Conservation (phyloP, 2,113 vertebrate species). For the Atractosteus spatula region DNA sequence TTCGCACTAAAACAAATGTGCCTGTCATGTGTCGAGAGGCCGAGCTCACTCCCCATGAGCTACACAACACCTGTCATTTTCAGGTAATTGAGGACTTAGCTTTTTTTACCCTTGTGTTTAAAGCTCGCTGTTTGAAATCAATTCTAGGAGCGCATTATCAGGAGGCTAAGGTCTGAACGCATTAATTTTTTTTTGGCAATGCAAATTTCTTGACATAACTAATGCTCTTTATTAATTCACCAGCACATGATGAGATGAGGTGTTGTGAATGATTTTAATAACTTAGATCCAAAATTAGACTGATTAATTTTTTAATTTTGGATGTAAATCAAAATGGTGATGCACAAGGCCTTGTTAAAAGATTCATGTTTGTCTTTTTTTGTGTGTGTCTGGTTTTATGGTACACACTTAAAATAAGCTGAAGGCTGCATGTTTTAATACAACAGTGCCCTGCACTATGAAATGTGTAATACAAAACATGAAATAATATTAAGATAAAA, state of each 20-base stretch:
- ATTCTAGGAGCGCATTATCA: constrained; percentile 25
- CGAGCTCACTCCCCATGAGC: constrained; percentile 1
- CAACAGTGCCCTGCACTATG: too few relatives aligned
- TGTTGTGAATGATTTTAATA: background rate
- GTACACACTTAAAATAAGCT: too few relatives aligned
- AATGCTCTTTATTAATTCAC: constrained; percentile 4
- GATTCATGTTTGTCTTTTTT: too few relatives aligned
- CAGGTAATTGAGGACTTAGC: constrained; percentile 22
- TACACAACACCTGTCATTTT: constrained; percentile 30
- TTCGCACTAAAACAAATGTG: background rate
- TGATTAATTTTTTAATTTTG: background rate
- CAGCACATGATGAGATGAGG: background rate
- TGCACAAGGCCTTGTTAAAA: too few relatives aligned
- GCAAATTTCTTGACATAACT: too few relatives aligned
- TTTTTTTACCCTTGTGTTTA: constrained; percentile 19
- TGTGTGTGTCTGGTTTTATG: background rate
- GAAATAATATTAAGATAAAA: too few relatives aligned
- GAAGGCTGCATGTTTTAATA: too few relatives aligned
- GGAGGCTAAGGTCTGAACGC: constrained; percentile 18
- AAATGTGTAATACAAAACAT: too few relatives aligned
- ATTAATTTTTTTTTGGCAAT: constrained; percentile 3
- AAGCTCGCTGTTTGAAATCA: constrained; percentile 29
- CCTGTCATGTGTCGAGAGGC: too few relatives aligned
- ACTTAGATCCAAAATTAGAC: too few relatives aligned
- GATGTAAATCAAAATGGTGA: background rate